A percentile compares a stretch with the other conserved stretches of the same genome.
phyloP scores from a whole-genome alignment of 2,888 invertebrate species.

The Acleris sparsana region DNA sequence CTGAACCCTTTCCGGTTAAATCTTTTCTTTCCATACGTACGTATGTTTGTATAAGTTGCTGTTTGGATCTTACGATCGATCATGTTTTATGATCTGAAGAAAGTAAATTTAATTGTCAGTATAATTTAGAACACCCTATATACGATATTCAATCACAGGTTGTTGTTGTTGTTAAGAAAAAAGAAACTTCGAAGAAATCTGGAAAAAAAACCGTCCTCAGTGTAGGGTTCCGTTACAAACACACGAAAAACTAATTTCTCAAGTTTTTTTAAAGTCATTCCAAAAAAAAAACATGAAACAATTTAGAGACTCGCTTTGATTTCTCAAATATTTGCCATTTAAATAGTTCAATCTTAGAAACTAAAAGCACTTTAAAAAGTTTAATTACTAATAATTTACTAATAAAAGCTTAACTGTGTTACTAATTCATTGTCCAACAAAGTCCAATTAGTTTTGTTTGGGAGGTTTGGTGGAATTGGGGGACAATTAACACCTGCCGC shows the following conservation, averaged over 20 bases:
- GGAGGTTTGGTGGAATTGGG: not conserved
- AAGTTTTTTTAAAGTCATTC: too few species aligned
- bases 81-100: not conserved
- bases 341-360: not conserved
- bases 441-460: constrained; percentile 16
- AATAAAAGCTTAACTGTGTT: not conserved
- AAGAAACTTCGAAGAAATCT: too few species aligned
- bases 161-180: too few species aligned
- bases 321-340: too few species aligned
- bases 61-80: not conserved
- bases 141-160: too few species aligned
- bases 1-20: constrained; percentile 21
- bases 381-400: not conserved
- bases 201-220: not conserved
- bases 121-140: too few species aligned
- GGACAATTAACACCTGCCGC: constrained; percentile 8
- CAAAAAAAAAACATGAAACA: too few species aligned
- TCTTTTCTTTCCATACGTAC: constrained; percentile 1
- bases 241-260: too few species aligned
- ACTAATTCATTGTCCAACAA: constrained; percentile 14
- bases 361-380: too few species aligned
- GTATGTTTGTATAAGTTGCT: not conserved
- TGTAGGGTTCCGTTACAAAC: not conserved
- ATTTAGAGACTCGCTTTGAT: too few species aligned
- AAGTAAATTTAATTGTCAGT: too few species aligned